A percentile compares a stretch with the other conserved stretches of the same genome.
phyloP scores from a whole-genome alignment of 2,888 invertebrate genomes.

The Venustoraphidia nigricollis region DNA sequence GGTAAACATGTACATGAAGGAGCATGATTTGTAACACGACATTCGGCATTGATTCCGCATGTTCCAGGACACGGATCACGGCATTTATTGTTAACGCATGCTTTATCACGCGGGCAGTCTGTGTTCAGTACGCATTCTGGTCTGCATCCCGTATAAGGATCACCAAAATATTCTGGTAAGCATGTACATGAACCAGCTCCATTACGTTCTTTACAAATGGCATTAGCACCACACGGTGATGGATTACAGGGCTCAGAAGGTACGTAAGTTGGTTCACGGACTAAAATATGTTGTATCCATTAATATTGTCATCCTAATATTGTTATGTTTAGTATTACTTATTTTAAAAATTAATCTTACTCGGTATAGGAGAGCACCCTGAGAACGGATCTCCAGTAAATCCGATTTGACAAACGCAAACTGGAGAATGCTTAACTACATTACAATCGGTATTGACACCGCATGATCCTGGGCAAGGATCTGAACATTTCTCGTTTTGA shows the following conservation, averaged over 20 bases:
- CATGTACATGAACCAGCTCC: constrained; percentile 75
- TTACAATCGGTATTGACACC: constrained; percentile 62
- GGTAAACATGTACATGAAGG: constrained; percentile 67
- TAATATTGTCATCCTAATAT: neutral
- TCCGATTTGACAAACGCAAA: constrained; percentile 65
- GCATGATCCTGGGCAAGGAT: constrained; percentile 76
- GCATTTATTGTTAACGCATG: constrained; percentile 76
- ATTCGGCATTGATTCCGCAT: constrained; percentile 67
- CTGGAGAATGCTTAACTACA: constrained; percentile 70
- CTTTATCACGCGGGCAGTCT: constrained; percentile 59
- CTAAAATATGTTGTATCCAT: constrained; percentile 23
- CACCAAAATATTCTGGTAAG: constrained; percentile 67
- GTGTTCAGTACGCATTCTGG: constrained; percentile 76
- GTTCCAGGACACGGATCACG: constrained; percentile 68
- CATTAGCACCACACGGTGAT: constrained; percentile 75
- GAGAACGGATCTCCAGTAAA: constrained; percentile 76
- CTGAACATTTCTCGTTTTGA: constrained; percentile 62
- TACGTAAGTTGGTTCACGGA: constrained; percentile 39
- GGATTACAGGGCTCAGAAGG: constrained; percentile 67
- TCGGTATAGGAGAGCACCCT: constrained; percentile 38
- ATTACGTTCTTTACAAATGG: constrained; percentile 67
- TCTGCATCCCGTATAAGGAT: constrained; percentile 72
- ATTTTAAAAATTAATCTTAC: constrained; percentile 12
- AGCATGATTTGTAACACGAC: constrained; percentile 65
- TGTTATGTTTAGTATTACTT: too few relatives aligned